A percentile compares a stretch with the other conserved stretches of the same genome.
Evolutionary conservation across 2,113 vertebrate genomes (phyloP).

Genomic region (Theristicus caerulescens): DNA sequence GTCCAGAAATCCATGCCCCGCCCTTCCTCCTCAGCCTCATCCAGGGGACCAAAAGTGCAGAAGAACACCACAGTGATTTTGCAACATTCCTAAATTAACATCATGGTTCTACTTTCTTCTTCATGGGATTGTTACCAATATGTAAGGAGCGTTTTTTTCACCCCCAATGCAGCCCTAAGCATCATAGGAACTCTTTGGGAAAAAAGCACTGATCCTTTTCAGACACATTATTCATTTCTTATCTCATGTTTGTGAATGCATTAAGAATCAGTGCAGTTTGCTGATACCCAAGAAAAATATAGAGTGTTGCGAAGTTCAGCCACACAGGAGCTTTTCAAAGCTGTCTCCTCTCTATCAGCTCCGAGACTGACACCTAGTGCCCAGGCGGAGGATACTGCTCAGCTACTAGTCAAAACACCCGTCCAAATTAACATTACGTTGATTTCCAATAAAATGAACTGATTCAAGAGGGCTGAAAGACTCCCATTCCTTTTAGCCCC

Average conservation of each 20-base stretch:
- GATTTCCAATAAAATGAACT: constrained; percentile 48
- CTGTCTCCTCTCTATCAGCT: neutral
- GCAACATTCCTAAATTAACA: neutral
- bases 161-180: neutral
- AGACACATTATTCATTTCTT: neutral
- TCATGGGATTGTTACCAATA: neutral
- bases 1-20: neutral
- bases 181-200: neutral
- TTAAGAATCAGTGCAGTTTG: neutral
- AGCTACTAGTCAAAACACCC: neutral
- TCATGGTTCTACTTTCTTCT: neutral
- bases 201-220: neutral
- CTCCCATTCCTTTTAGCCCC: neutral
- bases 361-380: constrained; percentile 64
- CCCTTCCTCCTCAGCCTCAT: neutral
- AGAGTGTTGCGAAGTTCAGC: neutral
- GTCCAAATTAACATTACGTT: neutral
- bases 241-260: neutral
- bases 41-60: fast-evolving
- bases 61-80: neutral
- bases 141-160: neutral
- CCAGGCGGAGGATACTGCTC: neutral
- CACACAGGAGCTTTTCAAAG: neutral
- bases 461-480: constrained; percentile 41
- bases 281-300: neutral